Evolutionary conservation across 1,140 invertebrate genomes (phyloP), one percentile per base, ranked within the genome.

Genomic region (Rhagoletis zephyria): DNA sequence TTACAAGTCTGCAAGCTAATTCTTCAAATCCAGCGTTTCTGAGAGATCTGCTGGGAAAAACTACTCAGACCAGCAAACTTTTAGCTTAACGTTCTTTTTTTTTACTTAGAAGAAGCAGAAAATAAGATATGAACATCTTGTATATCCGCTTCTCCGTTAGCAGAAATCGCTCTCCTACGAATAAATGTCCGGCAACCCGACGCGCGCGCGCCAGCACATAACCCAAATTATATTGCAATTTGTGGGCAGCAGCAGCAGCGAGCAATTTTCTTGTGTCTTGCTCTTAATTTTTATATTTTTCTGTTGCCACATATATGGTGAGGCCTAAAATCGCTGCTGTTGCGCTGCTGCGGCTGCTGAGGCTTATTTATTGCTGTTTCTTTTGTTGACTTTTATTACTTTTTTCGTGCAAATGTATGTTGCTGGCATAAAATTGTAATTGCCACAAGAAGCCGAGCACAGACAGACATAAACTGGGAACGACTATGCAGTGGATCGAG

Each of bases 221-320:
- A 81, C 74, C 74, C 74, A 81, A 81, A 81, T 81, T 81, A 81
- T 81, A 81, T 51, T 59, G 74, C 74, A 81, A 56, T 81, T 59
- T 81, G 74, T 81, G 45, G 48, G 74, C 48, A 40, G 30, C 1
- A 77, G 70, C 48, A 77, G 30, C 70, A 51, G 16, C 30, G 30
- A 77, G 48, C 74, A 81, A 81, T 81, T 81, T 81, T 81, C 48
- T 81, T 81, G 10, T 19, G 67, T 10, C n/a, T 12, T 9, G 74
- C 45, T 30, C 4, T 81, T 56, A 56, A 56, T 81, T 59, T 30
- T 81, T 51, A 56, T 81, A 30, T 81, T 48, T 74, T 81, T 81
- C 45, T 16, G 2, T 10, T 81, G 30, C 16, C 61, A 16, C n/a
- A 16, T 63, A 30, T 30, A 30, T 30, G 30, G 30, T 14, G 61